Evolutionary conservation across 2,113 vertebrate genomes (phyloP).

Genomic region (Condylura cristata): DNA sequence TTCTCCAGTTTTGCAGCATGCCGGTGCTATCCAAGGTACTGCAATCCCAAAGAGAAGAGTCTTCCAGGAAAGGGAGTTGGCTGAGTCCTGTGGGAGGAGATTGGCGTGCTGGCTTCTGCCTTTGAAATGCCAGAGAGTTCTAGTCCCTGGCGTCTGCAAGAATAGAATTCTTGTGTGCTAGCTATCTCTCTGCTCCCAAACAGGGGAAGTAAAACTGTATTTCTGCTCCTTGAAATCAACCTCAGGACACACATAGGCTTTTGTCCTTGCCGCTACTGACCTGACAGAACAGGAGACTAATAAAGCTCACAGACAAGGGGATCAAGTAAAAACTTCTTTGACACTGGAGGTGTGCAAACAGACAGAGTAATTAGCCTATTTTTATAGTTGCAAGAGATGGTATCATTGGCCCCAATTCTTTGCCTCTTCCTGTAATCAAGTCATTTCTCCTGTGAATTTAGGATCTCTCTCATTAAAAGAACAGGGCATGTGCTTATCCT

Average conservation of each 20-base stretch:
- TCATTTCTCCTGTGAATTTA: not conserved
- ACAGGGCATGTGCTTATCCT: not conserved
- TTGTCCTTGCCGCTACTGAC: not conserved
- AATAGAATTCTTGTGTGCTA: not conserved
- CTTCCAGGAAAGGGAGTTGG: constrained; percentile 64
- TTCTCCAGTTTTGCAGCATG: not conserved
- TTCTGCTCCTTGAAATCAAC: not conserved
- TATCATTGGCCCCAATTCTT: not conserved
- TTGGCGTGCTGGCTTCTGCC: not conserved
- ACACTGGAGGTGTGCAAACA: not conserved
- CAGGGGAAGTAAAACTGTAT: not conserved
- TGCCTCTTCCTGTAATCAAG: not conserved
- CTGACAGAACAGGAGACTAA: not conserved
- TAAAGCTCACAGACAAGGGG: not conserved
- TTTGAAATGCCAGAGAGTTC: constrained; percentile 55
- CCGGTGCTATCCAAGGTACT: constrained; percentile 67
- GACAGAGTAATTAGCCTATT: not conserved
- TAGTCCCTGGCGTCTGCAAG: not conserved
- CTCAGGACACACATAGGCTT: not conserved
- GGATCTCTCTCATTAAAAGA: not conserved
- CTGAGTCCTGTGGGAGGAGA: constrained; percentile 57
- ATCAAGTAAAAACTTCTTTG: not conserved
- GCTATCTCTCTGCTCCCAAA: not conserved
- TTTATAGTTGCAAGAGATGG: not conserved
- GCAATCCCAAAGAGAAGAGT: constrained; percentile 33